Evolutionary conservation across 1,140 invertebrate species (phyloP), one percentile per base, ranked within the genome.

Genomic region (Drosophila sulfurigaster): DNA sequence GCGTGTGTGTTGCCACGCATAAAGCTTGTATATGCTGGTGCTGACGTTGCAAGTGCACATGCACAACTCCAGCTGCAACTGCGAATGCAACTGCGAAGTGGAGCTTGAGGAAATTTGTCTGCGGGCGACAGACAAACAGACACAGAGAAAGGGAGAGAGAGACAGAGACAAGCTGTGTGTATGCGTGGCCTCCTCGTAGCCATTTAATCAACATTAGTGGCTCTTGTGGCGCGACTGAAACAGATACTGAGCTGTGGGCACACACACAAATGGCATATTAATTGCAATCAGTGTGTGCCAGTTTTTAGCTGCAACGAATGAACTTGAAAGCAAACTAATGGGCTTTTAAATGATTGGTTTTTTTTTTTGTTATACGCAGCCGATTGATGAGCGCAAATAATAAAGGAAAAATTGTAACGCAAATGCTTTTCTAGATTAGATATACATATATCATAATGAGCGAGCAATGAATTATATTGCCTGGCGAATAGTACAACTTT

Each of bases 131-230:
- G 16, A 16, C 51, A 3, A 6, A 1, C 30, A 25, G 20, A 25
- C 20, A 0, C 20, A 25, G 20, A 25, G 20, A 25, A 25, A 20
- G 20, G n/a, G n/a, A 20, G 20, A 20, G 20, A 25, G 20, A 25
- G 20, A 25, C 20, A 25, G 20, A 3, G 20, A 25, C 20, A 25
- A 25, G 20, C 20, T 25, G 20, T 7, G 54, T 73, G 76, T 35
- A 60, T 41, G 75, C 75, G 80, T 82, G 76, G 69, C 71, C 79
- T 59, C 71, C 79, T 59, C 60, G 64, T 38, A 54, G 66, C 82
- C 78, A 85, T 85, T 85, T 85, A 85, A 85, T 85, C 81, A 85
- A 85, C 81, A 85, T 85, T 85, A 85, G 81, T 86, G 81, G 58
- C 67, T 43, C 28, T 60, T 49, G 54, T 41, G 54, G 54, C 48